Evolutionary conservation across 2,888 invertebrate species (phyloP), one percentile per base, ranked within the genome.

Genomic region (Melitaea athalia): DNA sequence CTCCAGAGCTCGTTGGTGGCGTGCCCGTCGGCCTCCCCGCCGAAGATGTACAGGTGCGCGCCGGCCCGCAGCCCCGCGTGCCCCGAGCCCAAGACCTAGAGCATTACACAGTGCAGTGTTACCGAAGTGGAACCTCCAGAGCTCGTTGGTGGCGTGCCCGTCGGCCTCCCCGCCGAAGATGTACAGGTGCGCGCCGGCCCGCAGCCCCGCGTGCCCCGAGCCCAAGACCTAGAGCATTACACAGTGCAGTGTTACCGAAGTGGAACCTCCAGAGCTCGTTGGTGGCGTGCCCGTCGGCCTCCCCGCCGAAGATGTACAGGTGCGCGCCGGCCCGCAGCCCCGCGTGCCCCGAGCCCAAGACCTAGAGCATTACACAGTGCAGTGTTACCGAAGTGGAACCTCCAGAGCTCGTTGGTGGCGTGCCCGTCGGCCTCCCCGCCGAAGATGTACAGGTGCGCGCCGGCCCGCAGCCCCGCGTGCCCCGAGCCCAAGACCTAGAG

Each of bases 91-190:
- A 2, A 24, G 24, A 24, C 24, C 24, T 3, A 24, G 24, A 24
- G 24, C 24, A 3, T 24, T 24, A 24, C 24, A 24, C 24, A 3
- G 24, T 43, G 43, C 43, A 11, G 47, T 67, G 12, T 72, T 24
- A 96, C 96, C 95, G 83, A 97, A 97, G 87, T 96, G 96, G 87
- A 96, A 97, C 84, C 96, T 94, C 97, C 97, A 97, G 59, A 97
- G 92, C 79, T 97, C 97, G 83, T 96, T 96, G 70, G 94, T 94
- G 17, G 95, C 91, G 77, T 95, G 94, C 0, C 96, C 96, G 72
- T 93, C 93, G 74, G 94, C 91, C 85, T 97, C 97, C 0, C 97
- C 97, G 5, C 97, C 97, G 86, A 97, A 96, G 69, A 97, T 92
- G 75, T 97, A 93, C 95, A 97, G 95, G 67, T 95, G 95, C 3